phyloP scores from a whole-genome alignment of 2,888 invertebrate species.

The Stenotaenia linearis region DNA sequence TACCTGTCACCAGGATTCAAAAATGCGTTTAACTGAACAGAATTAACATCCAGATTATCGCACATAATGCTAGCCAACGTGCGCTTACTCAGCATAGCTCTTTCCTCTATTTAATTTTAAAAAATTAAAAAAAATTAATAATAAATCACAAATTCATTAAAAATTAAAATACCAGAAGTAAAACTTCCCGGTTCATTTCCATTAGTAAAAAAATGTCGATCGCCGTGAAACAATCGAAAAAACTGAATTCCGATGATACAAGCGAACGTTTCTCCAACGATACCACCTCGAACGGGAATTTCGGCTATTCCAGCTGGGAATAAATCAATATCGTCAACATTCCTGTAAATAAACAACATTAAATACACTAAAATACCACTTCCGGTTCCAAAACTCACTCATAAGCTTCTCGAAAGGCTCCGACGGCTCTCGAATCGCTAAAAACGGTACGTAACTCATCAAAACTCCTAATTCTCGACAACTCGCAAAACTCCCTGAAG shows the following conservation, averaged over 20 bases:
- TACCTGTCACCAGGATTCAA: not conserved
- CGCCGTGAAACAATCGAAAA: conserved; percentile 36
- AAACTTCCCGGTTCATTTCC: conserved; percentile 29
- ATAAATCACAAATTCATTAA: not conserved
- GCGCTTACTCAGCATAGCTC: conserved; percentile 26
- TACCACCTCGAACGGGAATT: conserved; percentile 40
- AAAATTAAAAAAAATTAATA: not conserved
- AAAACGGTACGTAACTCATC: not conserved
- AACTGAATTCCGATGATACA: conserved; percentile 44
- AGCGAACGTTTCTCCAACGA: conserved; percentile 44
- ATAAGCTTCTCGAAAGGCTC: not conserved
- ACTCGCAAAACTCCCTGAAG: conserved; percentile 1
- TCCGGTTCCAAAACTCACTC: too few relatives aligned
- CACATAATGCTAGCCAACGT: conserved; percentile 30
- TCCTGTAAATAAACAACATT: not conserved
- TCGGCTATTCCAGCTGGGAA: conserved; percentile 43
- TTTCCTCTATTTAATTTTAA: not conserved
- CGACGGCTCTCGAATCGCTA: not conserved
- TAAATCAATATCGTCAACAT: conserved; percentile 43
- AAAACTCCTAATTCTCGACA: not conserved
- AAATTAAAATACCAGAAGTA: not conserved
- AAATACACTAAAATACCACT: too few relatives aligned
- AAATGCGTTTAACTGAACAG: not conserved
- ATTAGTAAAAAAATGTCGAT: conserved; percentile 34
- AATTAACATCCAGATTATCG: conserved; percentile 4